Base-by-base conservation (phyloP, 2,797 vertebrate genomes). In the Sarcophilus harrisii region DNA sequence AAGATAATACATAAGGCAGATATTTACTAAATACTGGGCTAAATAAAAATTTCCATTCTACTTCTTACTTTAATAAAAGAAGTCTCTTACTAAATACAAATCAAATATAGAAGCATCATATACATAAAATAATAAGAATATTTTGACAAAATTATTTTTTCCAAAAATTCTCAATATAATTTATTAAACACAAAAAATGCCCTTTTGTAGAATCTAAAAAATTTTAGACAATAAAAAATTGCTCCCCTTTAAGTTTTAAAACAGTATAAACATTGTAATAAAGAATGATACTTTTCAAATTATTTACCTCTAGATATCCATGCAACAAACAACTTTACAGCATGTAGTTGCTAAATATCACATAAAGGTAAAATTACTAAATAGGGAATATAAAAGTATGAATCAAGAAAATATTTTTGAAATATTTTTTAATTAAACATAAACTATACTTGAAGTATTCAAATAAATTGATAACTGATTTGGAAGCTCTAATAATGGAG, bases 381-480 rank as follows among this genome's bases (percentile, higher is more conserved):
- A 73, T 24, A 73, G n/a, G 16, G n/a, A 24, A 73, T 5, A 38
- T 21, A 66, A 32, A 66, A 66, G n/a, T 73, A 0, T 73, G 30
- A n/a, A 6, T 73, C 5, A 38, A 73, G 66, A 73, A 38, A 73
- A 73, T 38, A 38, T 5, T 66, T 32, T n/a, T 66, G 30, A 73
- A 73, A 38, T 73, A 38, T 49, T 92, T 93, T 96, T 57, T 62
- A 60, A 73, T 58, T 45, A 57, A 91, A 89, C 57, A 49, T 49
- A 87, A 73, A 38, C 5, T 66, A n/a, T 2, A 24, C 21, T 8
- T 73, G 18, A 73, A 73, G 16, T n/a, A 73, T 73, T 73, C 62
- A 73, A 73, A 73, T 38, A 18, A 45, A 16, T 73, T 38, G 73
- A n/a, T 73, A 18, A 38, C 11, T 38, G 66, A 73, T 24, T 73